Evolutionary conservation across 2,888 invertebrate genomes (phyloP), one percentile per base, ranked within the genome.

Genomic region (Epirrhoe alternata): DNA sequence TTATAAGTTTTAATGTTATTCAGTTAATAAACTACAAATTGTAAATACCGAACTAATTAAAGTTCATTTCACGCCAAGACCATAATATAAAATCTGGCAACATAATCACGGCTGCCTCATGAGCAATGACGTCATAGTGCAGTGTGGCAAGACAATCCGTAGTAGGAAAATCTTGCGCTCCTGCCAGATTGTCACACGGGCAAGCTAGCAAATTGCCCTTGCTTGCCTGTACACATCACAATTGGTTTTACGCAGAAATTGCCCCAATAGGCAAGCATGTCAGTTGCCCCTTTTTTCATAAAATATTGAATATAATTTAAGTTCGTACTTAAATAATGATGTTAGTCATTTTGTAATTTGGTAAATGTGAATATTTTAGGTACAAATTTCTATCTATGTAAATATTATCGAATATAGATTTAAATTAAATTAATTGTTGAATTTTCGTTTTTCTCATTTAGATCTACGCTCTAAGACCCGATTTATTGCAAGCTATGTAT

Each of bases 1-100:
- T 47, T 50, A 42, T 51, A 51, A 64, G 53, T 53, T 42, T 6
- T 33, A 57, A 33, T 42, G 17, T 33, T 47, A 53, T 47, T 59
- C 42, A 30, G 60, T 50, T 42, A 30, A 6, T 31, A 8, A 45
- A 47, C 10, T 45, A 17, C 17, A 17, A 55, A 55, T 55, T 17
- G 24, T 38, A 24, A 42, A 42, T 17, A 17, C 17, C 38, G 38
- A 5, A 42, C 2, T 42, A 42, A 42, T 42, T 42, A 38, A 38
- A 12, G 38, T 12, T 42, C 12, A 12, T 12, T 12, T 42, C 38
- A 38, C 12, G 12, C 50, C 50, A 50, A 30, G 12, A 50, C 12
- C 50, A n/a, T 24, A 24, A 24, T 2, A 24, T 2, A 24, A 24
- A 24, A 24, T 3, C 24, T 24, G 3, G 24, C 24, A 24, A 24